Evolutionary conservation across 2,113 vertebrate genomes (phyloP).

Genomic region (Pleuronectes platessa): DNA sequence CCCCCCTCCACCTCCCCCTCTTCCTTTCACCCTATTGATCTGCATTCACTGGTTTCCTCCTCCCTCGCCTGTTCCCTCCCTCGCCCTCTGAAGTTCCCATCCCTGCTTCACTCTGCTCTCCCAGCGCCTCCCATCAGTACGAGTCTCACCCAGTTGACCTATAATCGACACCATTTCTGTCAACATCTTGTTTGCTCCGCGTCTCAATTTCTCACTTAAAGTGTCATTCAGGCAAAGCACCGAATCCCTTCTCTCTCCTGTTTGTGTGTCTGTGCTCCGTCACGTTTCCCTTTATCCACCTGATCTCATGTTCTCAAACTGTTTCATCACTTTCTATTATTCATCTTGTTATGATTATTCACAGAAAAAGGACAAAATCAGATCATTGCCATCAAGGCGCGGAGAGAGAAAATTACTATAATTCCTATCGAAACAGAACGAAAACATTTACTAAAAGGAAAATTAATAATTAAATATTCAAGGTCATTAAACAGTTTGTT

Average conservation of each 20-base stretch:
- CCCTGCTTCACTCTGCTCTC: conserved; percentile 28
- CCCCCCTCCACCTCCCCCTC: not conserved
- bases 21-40: conserved; percentile 54
- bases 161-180: conserved; percentile 23
- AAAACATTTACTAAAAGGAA: too few species aligned
- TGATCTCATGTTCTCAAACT: not conserved
- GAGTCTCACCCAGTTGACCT: conserved; percentile 40
- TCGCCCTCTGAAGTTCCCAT: conserved; percentile 37
- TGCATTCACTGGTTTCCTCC: conserved; percentile 8
- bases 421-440: too few species aligned
- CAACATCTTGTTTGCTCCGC: conserved; percentile 20
- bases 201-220: conserved; percentile 24
- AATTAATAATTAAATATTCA: too few species aligned
- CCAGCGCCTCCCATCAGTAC: conserved; percentile 14
- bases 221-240: not conserved
- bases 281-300: not conserved
- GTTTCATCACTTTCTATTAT: too few species aligned
- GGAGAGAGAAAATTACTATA: too few species aligned
- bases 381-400: not conserved
- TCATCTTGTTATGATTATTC: too few species aligned
- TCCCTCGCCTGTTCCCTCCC: conserved; percentile 2
- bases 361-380: not conserved
- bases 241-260: not conserved
- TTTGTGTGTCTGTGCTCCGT: not conserved
- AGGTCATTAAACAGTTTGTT: too few species aligned